A percentile compares a stretch with the other conserved stretches of the same genome.
Conservation (phyloP, 2,888 invertebrate species). For the Leptinotarsa juncta region DNA sequence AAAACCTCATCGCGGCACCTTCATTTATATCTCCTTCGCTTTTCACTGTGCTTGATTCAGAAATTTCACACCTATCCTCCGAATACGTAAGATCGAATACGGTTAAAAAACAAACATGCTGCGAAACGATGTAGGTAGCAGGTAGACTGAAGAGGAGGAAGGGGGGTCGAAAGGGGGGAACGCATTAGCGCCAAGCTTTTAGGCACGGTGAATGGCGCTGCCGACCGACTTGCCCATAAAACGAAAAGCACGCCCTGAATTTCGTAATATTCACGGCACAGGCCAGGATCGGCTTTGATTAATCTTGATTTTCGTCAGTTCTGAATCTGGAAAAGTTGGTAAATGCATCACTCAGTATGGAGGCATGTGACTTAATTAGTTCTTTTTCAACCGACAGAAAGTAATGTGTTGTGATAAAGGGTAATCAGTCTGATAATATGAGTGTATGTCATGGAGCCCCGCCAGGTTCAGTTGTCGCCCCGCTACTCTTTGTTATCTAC, state of each 20-base stretch:
- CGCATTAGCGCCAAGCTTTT: constrained; percentile 47
- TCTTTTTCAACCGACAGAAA: no score
- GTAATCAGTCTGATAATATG: no score
- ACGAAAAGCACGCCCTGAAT: constrained; percentile 56
- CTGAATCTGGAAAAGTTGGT: no score
- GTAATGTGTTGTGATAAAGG: no score
- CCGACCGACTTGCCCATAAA: constrained; percentile 55
- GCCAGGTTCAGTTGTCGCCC: no score
- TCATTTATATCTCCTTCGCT: neutral
- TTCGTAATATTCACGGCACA: constrained; percentile 30
- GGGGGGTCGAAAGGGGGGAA: constrained; percentile 37
- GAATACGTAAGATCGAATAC: neutral
- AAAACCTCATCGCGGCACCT: constrained; percentile 11
- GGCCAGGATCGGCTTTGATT: constrained; percentile 16
- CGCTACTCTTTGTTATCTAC: no score
- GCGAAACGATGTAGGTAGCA: constrained; percentile 18
- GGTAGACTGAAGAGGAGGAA: constrained; percentile 4
- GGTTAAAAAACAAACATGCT: neutral
- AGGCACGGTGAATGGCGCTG: constrained; percentile 42
- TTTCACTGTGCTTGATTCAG: neutral
- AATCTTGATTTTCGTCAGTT: no score
- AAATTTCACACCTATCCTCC: neutral
- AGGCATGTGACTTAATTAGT: no score
- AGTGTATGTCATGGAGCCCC: no score
- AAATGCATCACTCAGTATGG: neutral